Evolutionary conservation across 2,888 invertebrate genomes (phyloP).

Genomic region (Rhamnusium bicolor): DNA sequence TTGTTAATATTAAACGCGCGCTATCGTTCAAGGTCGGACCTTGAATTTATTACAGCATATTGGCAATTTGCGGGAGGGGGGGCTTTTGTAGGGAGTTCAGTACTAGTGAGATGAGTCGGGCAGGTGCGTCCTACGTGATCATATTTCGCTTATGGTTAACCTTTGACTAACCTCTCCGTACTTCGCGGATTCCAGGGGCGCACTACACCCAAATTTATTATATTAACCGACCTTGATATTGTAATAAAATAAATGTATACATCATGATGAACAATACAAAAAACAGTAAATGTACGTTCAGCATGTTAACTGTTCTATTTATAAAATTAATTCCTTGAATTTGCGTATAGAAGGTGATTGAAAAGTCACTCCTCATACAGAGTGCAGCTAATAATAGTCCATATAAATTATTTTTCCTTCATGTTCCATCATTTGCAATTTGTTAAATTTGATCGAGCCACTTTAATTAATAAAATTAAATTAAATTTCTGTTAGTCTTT

Average conservation of each 20-base stretch:
- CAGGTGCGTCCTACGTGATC: conserved; percentile 56
- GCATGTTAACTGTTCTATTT: not conserved
- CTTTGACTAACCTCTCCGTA: conserved; percentile 28
- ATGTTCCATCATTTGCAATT: too few relatives aligned
- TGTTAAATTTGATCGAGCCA: too few relatives aligned
- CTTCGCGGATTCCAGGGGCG: conserved; percentile 23
- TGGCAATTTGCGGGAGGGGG: conserved; percentile 9
- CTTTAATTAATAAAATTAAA: too few relatives aligned
- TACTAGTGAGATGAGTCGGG: conserved; percentile 33
- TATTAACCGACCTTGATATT: not conserved
- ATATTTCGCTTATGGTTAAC: conserved; percentile 49
- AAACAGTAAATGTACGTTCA: conserved; percentile 3
- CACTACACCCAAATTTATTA: conserved; percentile 11
- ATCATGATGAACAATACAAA: conserved; percentile 12
- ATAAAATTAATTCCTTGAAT: conserved; percentile 4
- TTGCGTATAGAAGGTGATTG: not conserved
- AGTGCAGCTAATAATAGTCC: not conserved
- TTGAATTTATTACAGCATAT: conserved; percentile 35
- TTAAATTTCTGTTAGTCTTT: too few relatives aligned
- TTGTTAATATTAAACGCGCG: conserved; percentile 28
- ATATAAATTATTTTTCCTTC: too few relatives aligned
- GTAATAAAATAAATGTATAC: conserved; percentile 5
- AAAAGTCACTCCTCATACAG: not conserved
- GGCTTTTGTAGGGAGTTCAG: conserved; percentile 19
- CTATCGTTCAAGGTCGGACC: conserved; percentile 37